A percentile compares a stretch with the other conserved stretches of the same genome.
Evolutionary conservation across 37 sponge, comb jelly and placozoan genomes (phyloP).

Genomic region (Lycopodina hypogea): DNA sequence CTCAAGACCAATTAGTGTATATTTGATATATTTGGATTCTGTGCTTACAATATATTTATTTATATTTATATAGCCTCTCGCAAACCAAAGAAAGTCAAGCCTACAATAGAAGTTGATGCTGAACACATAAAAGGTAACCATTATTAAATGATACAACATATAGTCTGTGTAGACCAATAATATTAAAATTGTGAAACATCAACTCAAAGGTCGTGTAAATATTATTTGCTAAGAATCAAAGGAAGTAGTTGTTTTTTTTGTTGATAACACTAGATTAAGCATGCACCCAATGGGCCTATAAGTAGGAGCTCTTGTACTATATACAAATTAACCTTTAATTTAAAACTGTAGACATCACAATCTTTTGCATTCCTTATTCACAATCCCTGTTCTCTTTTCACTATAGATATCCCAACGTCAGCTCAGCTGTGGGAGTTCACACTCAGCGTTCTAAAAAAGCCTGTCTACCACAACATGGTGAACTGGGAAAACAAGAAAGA

Average conservation of each 20-base stretch:
- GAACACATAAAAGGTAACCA: conserved; percentile 54
- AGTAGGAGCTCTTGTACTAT: too few species aligned
- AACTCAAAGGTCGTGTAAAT: too few species aligned
- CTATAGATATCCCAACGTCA: conserved; percentile 63
- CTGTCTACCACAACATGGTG: conserved; percentile 66
- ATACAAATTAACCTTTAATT: too few species aligned
- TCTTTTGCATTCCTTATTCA: neutral
- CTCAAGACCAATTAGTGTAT: neutral
- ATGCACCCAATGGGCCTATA: too few species aligned
- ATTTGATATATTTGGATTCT: neutral
- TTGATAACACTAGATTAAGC: too few species aligned
- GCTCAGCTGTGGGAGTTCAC: conserved; percentile 82
- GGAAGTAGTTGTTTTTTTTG: too few species aligned
- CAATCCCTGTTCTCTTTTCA: neutral
- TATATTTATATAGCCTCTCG: neutral
- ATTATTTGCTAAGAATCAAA: too few species aligned
- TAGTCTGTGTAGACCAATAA: too few species aligned
- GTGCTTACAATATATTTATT: neutral
- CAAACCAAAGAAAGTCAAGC: conserved; percentile 23
- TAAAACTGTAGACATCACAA: too few species aligned
- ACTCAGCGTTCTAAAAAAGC: conserved; percentile 64
- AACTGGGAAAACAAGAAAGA: conserved; percentile 79
- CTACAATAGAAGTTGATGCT: conserved; percentile 40
- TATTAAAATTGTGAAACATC: too few species aligned
- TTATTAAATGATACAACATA: neutral